Conservation (phyloP, 2,113 vertebrate species). For the Neotragus moschatus region DNA sequence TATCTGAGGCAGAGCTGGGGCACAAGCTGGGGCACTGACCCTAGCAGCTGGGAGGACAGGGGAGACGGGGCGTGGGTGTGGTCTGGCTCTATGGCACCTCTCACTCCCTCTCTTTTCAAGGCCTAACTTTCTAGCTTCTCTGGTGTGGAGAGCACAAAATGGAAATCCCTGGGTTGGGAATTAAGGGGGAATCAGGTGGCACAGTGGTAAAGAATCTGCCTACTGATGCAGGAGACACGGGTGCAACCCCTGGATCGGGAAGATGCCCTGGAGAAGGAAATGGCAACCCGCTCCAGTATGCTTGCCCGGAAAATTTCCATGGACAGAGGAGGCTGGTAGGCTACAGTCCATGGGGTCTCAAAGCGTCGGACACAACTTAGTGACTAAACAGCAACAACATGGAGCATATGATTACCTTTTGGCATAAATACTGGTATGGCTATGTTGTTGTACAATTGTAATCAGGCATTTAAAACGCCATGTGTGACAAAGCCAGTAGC, state of each 20-base stretch:
- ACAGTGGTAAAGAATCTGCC: background rate
- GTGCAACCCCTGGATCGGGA: background rate
- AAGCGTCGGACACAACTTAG: background rate
- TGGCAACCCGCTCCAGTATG: background rate
- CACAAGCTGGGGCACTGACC: background rate
- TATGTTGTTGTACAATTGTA: background rate
- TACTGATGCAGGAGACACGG: background rate
- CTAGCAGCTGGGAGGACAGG: background rate
- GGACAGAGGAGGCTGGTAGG: background rate
- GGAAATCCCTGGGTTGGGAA: background rate
- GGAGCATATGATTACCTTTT: background rate
- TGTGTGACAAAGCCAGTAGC: background rate
- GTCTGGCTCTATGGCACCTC: background rate
- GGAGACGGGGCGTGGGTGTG: fast-evolving
- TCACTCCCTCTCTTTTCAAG: background rate
- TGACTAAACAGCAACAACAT: background rate
- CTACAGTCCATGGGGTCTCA: background rate
- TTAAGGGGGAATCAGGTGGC: background rate
- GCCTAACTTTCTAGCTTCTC: background rate
- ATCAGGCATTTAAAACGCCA: background rate
- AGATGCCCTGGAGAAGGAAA: background rate
- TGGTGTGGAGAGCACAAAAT: too few species aligned
- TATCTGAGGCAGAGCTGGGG: background rate
- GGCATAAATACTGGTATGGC: background rate
- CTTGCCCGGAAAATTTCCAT: background rate